These are phyloP conservation scores for Megaustenia siamemsis DNA, from an alignment of 2,888 invertebrate species.

Conservation along the genomic window DNA sequence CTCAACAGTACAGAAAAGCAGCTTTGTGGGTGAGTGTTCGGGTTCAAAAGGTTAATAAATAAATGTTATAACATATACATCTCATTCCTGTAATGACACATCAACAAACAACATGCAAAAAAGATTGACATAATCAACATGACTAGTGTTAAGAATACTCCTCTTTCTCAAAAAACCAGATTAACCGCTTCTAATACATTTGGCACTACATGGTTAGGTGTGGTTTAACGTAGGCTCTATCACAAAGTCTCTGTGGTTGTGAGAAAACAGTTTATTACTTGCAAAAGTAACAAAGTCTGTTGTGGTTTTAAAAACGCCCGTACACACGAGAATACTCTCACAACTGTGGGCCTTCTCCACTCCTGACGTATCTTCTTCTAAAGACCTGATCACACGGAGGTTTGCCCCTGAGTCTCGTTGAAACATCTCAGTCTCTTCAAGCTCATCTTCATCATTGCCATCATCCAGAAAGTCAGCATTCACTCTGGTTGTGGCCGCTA, in stretches of 20 bases:
- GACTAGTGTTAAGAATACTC: constrained; percentile 31
- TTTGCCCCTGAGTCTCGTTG: constrained; percentile 44
- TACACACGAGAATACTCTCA: constrained; percentile 82
- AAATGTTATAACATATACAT: no score
- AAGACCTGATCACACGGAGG: constrained; percentile 52
- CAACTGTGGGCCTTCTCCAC: constrained; percentile 70
- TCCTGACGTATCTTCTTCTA: constrained; percentile 59
- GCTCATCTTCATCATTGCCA: constrained; percentile 59
- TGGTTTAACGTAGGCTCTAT: constrained; percentile 81
- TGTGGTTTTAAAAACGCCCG: constrained; percentile 83
- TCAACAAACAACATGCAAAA: no score
- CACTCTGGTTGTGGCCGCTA: constrained; percentile 52
- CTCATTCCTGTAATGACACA: no score
- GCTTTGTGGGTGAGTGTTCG: no score
- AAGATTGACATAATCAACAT: no score
- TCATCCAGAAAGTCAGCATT: constrained; percentile 62
- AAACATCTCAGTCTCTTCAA: constrained; percentile 28
- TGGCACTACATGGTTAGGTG: constrained; percentile 82
- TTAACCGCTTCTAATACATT: constrained; percentile 84
- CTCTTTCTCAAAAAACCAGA: constrained; percentile 81
- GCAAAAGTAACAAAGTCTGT: constrained; percentile 78
- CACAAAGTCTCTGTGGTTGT: constrained; percentile 83
- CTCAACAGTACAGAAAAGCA: no score
- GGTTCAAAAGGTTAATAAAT: no score
- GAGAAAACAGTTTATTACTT: constrained; percentile 79